Evolutionary conservation across 2,888 invertebrate genomes (phyloP).

Genomic region (Copidosoma aretas): DNA sequence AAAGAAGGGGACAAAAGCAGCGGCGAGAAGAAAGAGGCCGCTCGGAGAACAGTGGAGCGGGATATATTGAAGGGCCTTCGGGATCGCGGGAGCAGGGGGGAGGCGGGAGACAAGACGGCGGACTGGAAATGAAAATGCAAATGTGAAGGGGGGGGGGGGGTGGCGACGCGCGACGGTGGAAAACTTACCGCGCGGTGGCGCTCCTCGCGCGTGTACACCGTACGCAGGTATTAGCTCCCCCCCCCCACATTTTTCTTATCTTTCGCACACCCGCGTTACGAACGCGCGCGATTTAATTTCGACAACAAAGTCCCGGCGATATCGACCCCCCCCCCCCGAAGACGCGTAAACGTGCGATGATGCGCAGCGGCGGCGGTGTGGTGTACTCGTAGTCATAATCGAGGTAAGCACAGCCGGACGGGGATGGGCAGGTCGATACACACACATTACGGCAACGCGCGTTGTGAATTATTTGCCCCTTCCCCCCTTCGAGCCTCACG

Average conservation of each 20-base stretch:
- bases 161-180: conserved; percentile 33
- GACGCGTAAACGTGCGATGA: not conserved
- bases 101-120: conserved; percentile 3
- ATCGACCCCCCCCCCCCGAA: not conserved
- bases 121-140: conserved; percentile 39
- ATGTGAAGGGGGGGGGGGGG: conserved; percentile 35
- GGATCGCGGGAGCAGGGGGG: not conserved
- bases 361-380: not conserved
- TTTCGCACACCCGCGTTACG: not conserved
- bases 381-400: not conserved
- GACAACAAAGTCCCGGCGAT: not conserved
- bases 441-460: not conserved
- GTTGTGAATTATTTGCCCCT: not conserved
- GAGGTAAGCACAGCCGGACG: not conserved
- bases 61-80: not conserved
- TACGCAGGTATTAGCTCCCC: too few relatives aligned
- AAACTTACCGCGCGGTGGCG: conserved; percentile 14
- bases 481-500: not conserved
- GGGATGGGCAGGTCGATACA: not conserved
- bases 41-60: not conserved
- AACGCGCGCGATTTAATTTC: not conserved
- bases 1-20: too few relatives aligned
- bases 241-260: too few relatives aligned
- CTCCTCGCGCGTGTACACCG: too few relatives aligned
- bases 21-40: not conserved